These are phyloP conservation scores for Heliothis peltigera DNA, from an alignment of 2,888 invertebrate genomes.

Conservation along the genomic window DNA sequence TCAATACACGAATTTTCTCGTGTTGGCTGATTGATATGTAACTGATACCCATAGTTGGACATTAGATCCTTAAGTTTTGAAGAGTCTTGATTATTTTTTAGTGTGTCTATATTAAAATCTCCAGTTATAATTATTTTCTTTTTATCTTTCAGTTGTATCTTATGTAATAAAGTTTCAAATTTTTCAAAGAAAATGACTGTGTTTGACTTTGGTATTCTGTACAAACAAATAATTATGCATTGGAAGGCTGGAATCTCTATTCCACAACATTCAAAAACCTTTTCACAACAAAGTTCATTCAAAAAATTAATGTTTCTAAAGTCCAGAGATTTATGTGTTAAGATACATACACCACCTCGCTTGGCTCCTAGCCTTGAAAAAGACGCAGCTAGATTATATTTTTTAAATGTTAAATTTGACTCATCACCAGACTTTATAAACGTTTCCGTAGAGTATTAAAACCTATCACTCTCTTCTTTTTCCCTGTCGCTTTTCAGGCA, in stretches of 20 bases:
- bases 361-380: too few relatives aligned
- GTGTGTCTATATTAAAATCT: background rate
- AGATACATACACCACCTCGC: too few relatives aligned
- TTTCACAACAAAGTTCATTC: slow-evolving; percentile 4
- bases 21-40: background rate
- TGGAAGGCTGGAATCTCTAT: background rate
- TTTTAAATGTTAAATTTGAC: background rate
- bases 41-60: background rate
- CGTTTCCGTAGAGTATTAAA: background rate
- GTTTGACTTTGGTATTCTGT: slow-evolving; percentile 1
- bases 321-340: background rate
- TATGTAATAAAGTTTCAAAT: background rate
- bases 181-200: background rate
- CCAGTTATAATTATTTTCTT: background rate
- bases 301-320: background rate
- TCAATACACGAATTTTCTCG: background rate
- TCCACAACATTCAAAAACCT: slow-evolving; percentile 1
- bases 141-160: background rate
- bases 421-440: background rate
- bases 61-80: background rate
- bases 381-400: background rate
- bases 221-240: background rate
- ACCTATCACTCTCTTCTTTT: too few relatives aligned
- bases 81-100: background rate
- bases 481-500: too few relatives aligned